Base-by-base conservation (phyloP, 2,797 vertebrate genomes). In the Rhabdophis nuchalis region DNA sequence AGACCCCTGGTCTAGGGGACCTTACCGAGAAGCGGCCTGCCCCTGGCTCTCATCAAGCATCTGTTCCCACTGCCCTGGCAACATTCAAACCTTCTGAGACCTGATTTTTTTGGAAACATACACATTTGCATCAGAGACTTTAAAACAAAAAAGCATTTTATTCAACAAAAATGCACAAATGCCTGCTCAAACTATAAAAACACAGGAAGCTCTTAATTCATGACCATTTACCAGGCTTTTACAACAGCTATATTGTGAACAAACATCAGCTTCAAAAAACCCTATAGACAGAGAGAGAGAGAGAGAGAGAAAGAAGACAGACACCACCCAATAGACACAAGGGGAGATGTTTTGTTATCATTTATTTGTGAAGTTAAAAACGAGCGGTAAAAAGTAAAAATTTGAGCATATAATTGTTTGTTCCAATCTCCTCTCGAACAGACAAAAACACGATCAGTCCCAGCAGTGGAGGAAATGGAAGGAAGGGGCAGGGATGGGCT, bases 301-400 rank as follows among this genome's bases (percentile, higher is more conserved):
- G 58, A 93, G 46, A 54, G 54, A 53, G 2, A 88, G 54, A 92
- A 58, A 93, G 87, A 58, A 93, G 87, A 96, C 93, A 97, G 95
- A 97, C 93, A 91, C 94, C 95, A 97, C 91, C 95, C 94, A 60
- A 95, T 93, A 95, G 94, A 96, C 96, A 94, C 72, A n/a, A n/a
- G 36, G 90, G 95, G 96, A 95, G 94, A 96, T 95, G 94, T 97
- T 97, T 97, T 97, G 96, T 97, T 95, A 97, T 97, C 96, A 95
- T 97, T 97, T 97, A 98, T 98, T 97, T 98, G 97, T 97, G 96
- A 97, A 97, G 96, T 97, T 98, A 96, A 98, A 98, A 98, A 98
- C 96, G 94, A 98, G 96, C 95, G 96, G 95, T 96, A 97, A 97
- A 97, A 97, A 97, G 96, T 97, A 97, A 97, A 98, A 98, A 97